Evolutionary conservation across 1,140 invertebrate genomes (phyloP).

Genomic region (Drosophila carrolli): DNA sequence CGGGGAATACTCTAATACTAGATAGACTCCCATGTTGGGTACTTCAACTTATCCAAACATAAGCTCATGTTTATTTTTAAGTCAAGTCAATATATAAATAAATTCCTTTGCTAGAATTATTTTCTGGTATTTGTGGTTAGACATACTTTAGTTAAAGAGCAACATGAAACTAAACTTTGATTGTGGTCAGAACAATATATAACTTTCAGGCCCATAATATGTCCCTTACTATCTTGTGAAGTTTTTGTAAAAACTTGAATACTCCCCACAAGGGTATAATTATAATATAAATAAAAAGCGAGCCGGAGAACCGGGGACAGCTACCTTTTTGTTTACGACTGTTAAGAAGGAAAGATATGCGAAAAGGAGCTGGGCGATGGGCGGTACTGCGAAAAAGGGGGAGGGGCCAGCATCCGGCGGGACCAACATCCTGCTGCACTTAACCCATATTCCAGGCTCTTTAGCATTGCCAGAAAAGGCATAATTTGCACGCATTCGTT

Average conservation of each 20-base stretch:
- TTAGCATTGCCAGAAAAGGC: slow-evolving; percentile 48
- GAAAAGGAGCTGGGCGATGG: slow-evolving; percentile 25
- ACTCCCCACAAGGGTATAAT: slow-evolving; percentile 6
- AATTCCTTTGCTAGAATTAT: too few relatives aligned
- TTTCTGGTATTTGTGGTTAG: too few relatives aligned
- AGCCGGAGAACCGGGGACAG: slow-evolving; percentile 37
- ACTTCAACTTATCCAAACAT: neutral
- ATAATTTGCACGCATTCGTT: slow-evolving; percentile 80
- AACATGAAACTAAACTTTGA: too few relatives aligned
- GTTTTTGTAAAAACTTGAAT: neutral
- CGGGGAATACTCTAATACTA: slow-evolving; percentile 3
- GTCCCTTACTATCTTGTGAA: neutral
- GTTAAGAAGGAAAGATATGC: slow-evolving; percentile 38
- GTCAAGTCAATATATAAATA: too few relatives aligned
- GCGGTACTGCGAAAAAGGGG: neutral
- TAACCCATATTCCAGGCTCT: slow-evolving; percentile 65
- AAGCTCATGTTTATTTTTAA: too few relatives aligned
- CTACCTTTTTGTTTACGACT: slow-evolving; percentile 73
- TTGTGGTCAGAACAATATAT: too few relatives aligned
- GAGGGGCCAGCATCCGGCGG: slow-evolving; percentile 49
- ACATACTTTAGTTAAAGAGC: too few relatives aligned
- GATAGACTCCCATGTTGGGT: neutral
- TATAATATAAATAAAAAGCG: slow-evolving; percentile 39
- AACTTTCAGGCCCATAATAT: too few relatives aligned
- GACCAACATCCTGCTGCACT: slow-evolving; percentile 70